Percentiles rank a stretch among this genome's conserved stretches.
phyloP scores from a whole-genome alignment of 2,113 vertebrate genomes.

The Hirundichthys speculiger region DNA sequence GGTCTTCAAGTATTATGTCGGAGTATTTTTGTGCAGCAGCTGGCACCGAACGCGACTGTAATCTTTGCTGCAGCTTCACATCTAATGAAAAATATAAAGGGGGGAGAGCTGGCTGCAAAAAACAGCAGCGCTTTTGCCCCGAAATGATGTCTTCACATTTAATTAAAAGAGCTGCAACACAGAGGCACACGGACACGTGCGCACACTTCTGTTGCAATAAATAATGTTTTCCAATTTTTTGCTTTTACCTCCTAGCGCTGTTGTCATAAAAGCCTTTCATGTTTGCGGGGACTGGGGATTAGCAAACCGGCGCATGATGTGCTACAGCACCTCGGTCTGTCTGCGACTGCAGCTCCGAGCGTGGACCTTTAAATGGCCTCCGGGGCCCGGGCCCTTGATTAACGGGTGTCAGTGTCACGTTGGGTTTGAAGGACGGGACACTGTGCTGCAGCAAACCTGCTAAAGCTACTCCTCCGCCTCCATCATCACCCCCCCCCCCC shows the following conservation, averaged over 20 bases:
- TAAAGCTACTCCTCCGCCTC: neutral
- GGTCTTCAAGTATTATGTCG: slow-evolving; percentile 45
- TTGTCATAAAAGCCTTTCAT: slow-evolving; percentile 44
- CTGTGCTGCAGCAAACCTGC: slow-evolving; percentile 45
- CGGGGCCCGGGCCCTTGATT: slow-evolving; percentile 60
- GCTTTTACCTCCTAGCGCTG: slow-evolving; percentile 30
- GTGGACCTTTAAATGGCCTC: slow-evolving; percentile 64
- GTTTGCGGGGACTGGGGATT: slow-evolving; percentile 47
- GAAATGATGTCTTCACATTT: slow-evolving; percentile 61
- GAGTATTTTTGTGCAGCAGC: slow-evolving; percentile 35
- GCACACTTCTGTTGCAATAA: slow-evolving; percentile 28
- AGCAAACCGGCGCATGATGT: slow-evolving; percentile 72
- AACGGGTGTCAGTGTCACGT: slow-evolving; percentile 54
- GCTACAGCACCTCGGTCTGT: slow-evolving; percentile 34
- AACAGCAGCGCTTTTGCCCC: slow-evolving; percentile 44
- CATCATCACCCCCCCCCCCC: neutral
- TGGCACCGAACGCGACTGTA: slow-evolving; percentile 35
- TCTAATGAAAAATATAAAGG: slow-evolving; percentile 53
- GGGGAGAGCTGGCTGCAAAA: slow-evolving; percentile 31
- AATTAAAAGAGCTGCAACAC: slow-evolving; percentile 54
- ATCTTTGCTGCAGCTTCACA: slow-evolving; percentile 40
- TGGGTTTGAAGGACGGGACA: slow-evolving; percentile 41
- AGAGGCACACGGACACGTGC: slow-evolving; percentile 32
- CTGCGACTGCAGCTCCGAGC: slow-evolving; percentile 32
- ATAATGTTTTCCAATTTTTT: slow-evolving; percentile 38